A percentile compares a stretch with the other conserved stretches of the same genome.
Conservation (phyloP, 2,113 vertebrate species). For the Propithecus coquereli region DNA sequence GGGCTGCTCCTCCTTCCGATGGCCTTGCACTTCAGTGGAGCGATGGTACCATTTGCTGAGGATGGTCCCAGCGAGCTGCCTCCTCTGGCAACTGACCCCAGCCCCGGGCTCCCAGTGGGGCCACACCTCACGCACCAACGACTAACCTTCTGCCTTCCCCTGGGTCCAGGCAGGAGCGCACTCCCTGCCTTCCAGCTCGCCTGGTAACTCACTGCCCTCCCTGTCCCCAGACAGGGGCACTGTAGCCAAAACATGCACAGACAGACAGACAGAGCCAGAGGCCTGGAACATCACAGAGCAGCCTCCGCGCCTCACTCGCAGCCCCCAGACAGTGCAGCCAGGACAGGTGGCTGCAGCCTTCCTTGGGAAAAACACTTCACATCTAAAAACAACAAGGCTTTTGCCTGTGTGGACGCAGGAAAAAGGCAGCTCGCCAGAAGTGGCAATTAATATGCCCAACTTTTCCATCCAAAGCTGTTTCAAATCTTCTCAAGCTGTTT, state of each 20-base stretch:
- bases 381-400: not conserved
- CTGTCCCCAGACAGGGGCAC: rapidly evolving
- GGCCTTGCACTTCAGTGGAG: not conserved
- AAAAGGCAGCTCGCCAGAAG: not conserved
- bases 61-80: rapidly evolving
- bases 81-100: rapidly evolving
- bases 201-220: rapidly evolving
- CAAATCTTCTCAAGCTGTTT: constrained; percentile 30
- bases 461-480: constrained; percentile 9
- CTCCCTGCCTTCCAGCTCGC: rapidly evolving
- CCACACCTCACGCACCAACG: not conserved
- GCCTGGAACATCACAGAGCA: rapidly evolving
- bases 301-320: rapidly evolving
- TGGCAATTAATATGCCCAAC: not conserved
- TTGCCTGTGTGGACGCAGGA: not conserved
- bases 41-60: rapidly evolving
- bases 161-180: not conserved
- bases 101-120: rapidly evolving
- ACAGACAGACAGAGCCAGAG: rapidly evolving
- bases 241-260: rapidly evolving
- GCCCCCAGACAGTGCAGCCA: rapidly evolving
- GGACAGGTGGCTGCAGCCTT: not conserved
- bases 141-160: not conserved
- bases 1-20: rapidly evolving
- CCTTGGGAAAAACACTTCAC: not conserved